Evolutionary conservation across 2,113 vertebrate species (phyloP), one percentile per base, ranked within the genome.

Genomic region (Ahaetulla prasina): DNA sequence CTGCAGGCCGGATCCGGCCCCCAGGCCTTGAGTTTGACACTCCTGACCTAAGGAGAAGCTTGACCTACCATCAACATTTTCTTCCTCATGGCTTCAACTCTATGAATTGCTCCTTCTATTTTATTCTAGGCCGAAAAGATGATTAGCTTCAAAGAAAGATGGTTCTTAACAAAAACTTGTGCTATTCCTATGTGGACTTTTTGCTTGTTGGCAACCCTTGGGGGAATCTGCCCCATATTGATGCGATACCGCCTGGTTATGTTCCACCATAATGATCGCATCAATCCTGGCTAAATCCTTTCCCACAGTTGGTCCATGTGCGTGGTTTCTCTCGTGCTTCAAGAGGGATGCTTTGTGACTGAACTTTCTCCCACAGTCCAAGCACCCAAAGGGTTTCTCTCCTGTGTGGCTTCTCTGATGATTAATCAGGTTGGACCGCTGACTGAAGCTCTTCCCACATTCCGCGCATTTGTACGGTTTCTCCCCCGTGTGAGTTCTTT

Each of bases 381-480:
- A 91, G 90, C 96, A 96, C 25, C 60, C 94, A 27, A 94, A 96
- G 25, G 96, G 96, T 84, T 93, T 96, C 89, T 92, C 94, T 88
- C 96, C 96, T 0, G 94, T 95, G 89, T 97, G 96, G 88, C 95
- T 95, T 25, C 95, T 94, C 91, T 95, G 96, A 68, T 97, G 97
- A 3, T 96, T 93, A 9, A 96, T 91, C 10, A 97, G 96, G 80
- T 95, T 96, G 0, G 96, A 96, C 0, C 96, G 95, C 0, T 97
- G 95, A 2, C 96, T 96, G 90, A 97, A 96, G 27, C 95, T 93
- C 90, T 95, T 97, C 30, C 95, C 96, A 89, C 95, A 96, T 49
- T 94, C 95, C 1, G 88, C 57, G 52, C 96, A 97, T 54, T 90
- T 20, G 7, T 96, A 96, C 0, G 96, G 95, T 16, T 96, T 96